phyloP scores from a whole-genome alignment of 2,888 invertebrate genomes.

The Troides oblongomaculatus region DNA sequence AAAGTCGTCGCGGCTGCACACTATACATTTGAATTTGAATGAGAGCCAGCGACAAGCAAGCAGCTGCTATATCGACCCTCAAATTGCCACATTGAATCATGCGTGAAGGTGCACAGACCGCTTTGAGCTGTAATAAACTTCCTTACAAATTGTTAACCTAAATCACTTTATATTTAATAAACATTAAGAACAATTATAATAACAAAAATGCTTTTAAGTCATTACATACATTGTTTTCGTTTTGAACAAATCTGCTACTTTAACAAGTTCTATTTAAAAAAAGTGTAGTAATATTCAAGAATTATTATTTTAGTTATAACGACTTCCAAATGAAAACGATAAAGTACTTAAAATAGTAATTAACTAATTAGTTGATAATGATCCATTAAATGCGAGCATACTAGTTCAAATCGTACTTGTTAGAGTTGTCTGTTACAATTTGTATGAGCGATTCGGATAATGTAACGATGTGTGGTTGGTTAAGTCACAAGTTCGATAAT shows the following conservation, averaged over 20 bases:
- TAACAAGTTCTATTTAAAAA: background rate
- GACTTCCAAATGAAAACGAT: background rate
- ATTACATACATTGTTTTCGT: background rate
- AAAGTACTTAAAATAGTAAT: background rate
- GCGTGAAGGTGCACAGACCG: slow-evolving; percentile 62
- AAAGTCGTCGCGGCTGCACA: slow-evolving; percentile 21
- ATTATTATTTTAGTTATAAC: background rate
- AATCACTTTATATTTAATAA: slow-evolving; percentile 25
- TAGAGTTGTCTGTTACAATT: too few relatives aligned
- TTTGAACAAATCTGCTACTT: too few relatives aligned
- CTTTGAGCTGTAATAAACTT: slow-evolving; percentile 44
- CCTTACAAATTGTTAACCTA: slow-evolving; percentile 34
- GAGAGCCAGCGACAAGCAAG: slow-evolving; percentile 53
- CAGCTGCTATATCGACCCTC: slow-evolving; percentile 67
- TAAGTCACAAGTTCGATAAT: slow-evolving; percentile 14
- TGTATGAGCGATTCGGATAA: background rate
- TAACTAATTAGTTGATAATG: slow-evolving; percentile 2
- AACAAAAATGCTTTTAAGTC: background rate
- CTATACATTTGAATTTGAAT: slow-evolving; percentile 65
- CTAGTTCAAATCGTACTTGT: background rate
- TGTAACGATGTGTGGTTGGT: background rate
- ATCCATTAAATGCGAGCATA: background rate
- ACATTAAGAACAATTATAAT: background rate
- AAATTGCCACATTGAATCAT: slow-evolving; percentile 63
- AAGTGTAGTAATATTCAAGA: background rate